Conservation (phyloP, 2,113 vertebrate species). For the Paramisgurnus dabryanus region DNA sequence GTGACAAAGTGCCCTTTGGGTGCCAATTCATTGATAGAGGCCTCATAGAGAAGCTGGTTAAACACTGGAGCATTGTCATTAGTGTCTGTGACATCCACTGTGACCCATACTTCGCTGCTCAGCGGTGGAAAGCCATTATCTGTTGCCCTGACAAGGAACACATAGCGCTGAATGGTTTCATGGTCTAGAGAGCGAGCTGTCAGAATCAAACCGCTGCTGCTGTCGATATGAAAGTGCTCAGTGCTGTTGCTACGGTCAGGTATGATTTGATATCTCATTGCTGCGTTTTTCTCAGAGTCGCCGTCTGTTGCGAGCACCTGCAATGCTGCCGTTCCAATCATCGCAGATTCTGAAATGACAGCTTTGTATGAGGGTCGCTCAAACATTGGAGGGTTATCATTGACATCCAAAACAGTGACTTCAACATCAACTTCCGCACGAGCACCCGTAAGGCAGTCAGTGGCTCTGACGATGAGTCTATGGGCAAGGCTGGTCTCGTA, state of each 20-base stretch:
- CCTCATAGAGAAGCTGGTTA: constrained; percentile 95
- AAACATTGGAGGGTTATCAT: constrained; percentile 92
- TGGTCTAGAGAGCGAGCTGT: constrained; percentile 93
- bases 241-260: constrained; percentile 89
- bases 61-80: constrained; percentile 96
- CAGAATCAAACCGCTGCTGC: constrained; percentile 91
- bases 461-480: constrained; percentile 88
- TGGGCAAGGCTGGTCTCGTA: constrained; percentile 83
- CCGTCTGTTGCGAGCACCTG: constrained; percentile 88
- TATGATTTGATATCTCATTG: constrained; percentile 91
- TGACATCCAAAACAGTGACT: constrained; percentile 86
- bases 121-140: constrained; percentile 92
- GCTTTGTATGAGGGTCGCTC: constrained; percentile 82
- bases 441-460: constrained; percentile 90
- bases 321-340: constrained; percentile 94
- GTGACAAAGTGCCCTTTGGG: constrained; percentile 94
- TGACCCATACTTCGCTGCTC: constrained; percentile 87
- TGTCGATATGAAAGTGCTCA: constrained; percentile 96
- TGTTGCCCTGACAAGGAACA: constrained; percentile 85
- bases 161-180: constrained; percentile 83
- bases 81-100: constrained; percentile 85
- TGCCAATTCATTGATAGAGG: constrained; percentile 91
- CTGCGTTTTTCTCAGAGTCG: constrained; percentile 88
- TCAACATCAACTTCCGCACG: constrained; percentile 92
- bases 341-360: constrained; percentile 87